phyloP scores from a whole-genome alignment of 1,140 invertebrate species.

The Ooceraea biroi region DNA sequence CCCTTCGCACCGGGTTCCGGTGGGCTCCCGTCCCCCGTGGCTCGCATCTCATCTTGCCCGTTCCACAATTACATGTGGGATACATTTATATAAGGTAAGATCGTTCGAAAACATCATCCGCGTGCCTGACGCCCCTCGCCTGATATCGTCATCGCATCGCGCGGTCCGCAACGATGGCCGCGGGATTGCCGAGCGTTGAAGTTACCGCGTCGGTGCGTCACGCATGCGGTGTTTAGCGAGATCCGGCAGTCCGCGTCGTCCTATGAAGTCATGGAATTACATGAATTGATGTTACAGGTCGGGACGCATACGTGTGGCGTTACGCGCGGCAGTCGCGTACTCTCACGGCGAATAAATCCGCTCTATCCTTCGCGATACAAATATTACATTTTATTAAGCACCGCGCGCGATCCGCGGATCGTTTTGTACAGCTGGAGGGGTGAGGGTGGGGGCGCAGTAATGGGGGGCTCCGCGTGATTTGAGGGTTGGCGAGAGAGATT shows the following conservation, averaged over 20 bases:
- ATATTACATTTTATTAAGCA: neutral
- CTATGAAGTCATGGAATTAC: no score
- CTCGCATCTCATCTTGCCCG: conserved; percentile 49
- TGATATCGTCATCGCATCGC: conserved; percentile 31
- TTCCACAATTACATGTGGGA: conserved; percentile 5
- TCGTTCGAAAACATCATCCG: conserved; percentile 47
- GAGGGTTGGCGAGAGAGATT: conserved; percentile 67
- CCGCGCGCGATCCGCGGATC: conserved; percentile 2
- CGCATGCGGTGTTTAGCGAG: neutral
- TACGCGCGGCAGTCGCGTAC: neutral
- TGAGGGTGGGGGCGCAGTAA: conserved; percentile 34
- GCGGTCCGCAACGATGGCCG: neutral
- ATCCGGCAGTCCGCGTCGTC: neutral
- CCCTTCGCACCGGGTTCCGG: conserved; percentile 38
- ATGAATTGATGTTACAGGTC: no score
- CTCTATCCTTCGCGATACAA: neutral
- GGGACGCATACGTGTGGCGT: no score
- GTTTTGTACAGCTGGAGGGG: conserved; percentile 28
- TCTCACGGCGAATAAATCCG: neutral
- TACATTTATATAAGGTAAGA: conserved; percentile 68
- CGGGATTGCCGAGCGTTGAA: conserved; percentile 44
- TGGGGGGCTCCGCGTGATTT: conserved; percentile 54
- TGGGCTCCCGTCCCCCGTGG: neutral
- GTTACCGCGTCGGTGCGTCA: conserved; percentile 24
- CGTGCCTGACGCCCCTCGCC: neutral